Evolutionary conservation across 2,113 vertebrate species (phyloP), one percentile per base, ranked within the genome.

Genomic region (Garra rufa): DNA sequence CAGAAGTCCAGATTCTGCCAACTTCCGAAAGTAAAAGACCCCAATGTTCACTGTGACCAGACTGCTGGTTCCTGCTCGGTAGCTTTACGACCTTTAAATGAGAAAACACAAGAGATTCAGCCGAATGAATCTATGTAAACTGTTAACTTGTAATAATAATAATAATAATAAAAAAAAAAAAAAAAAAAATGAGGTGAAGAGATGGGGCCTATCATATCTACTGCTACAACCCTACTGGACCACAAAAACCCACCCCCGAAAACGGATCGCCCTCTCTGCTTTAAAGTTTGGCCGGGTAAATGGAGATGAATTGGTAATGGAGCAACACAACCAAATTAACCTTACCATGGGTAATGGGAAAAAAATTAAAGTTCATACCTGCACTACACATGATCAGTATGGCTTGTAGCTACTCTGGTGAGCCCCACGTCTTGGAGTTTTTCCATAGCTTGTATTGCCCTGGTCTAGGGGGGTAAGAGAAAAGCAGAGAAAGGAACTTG

Each of bases 321-420:
- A 50, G 57, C 59, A 46, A 82, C 65, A 65, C 77, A 70, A 55
- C 21, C 65, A 69, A 70, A 82, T 82, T 82, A 82, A 41, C 80
- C 80, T 82, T 82, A 70, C 80, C 63, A 81, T 50, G 44, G 55
- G 28, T 44, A 24, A 43, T 67, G 30, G 79, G 63, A 34, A 30
- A 70, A 83, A 83, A 55, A 67, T 63, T 9, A 90, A 91, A 92
- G 92, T 92, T 93, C 95, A 96, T 96, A 97, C 96, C 95, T 97
- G 95, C 95, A 96, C 96, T 96, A 96, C 91, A 95, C 94, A 95
- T 95, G 96, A 94, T 99, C 97, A 99, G 96, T 99, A 99, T 96
- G 98, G 98, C 97, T 99, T 99, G 97, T 98, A 99, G 96, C 97
- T 98, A 97, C 95, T 97, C 97, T 99, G 98, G 96, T 99, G 98